Conservation (phyloP, 2,888 invertebrate species). For the Drosophila peninsularis region DNA sequence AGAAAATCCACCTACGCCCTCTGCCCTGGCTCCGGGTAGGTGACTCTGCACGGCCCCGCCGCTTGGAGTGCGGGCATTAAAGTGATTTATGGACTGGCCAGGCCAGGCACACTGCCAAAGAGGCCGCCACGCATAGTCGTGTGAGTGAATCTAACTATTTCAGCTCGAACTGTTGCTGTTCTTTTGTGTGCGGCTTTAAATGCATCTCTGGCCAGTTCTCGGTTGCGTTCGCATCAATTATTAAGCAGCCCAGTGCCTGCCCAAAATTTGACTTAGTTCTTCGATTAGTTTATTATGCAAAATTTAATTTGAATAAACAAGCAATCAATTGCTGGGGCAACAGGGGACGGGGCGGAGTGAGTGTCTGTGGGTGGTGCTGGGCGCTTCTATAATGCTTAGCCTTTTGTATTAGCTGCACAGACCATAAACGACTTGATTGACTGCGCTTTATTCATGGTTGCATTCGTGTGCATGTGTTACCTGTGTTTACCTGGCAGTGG, state of each 20-base stretch:
- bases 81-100: slow-evolving; percentile 52
- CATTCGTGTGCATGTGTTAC: slow-evolving; percentile 2
- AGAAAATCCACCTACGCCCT: slow-evolving; percentile 9
- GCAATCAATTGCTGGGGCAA: slow-evolving; percentile 39
- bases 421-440: slow-evolving; percentile 23
- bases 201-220: slow-evolving; percentile 43
- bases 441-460: background rate
- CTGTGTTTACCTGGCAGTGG: slow-evolving; percentile 6
- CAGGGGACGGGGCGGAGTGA: background rate
- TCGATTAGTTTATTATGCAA: slow-evolving; percentile 66
- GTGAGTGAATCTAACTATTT: slow-evolving; percentile 25
- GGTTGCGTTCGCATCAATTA: slow-evolving; percentile 58
- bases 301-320: slow-evolving; percentile 73
- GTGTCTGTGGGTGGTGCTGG: background rate
- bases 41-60: slow-evolving; percentile 2
- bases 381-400: slow-evolving; percentile 1
- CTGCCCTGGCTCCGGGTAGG: slow-evolving; percentile 5
- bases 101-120: slow-evolving; percentile 30
- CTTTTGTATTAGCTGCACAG: slow-evolving; percentile 12
- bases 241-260: slow-evolving; percentile 43
- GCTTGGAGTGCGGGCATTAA: slow-evolving; percentile 37
- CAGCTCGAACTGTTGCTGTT: slow-evolving; percentile 30
- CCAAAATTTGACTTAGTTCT: slow-evolving; percentile 39
- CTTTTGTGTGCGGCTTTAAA: slow-evolving; percentile 39
- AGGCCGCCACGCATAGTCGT: slow-evolving; percentile 27